A percentile compares a stretch with the other conserved stretches of the same genome.
These are phyloP conservation scores for Anarhynchus alexandrinus DNA, from an alignment of 2,113 vertebrate genomes.

Conservation along the genomic window DNA sequence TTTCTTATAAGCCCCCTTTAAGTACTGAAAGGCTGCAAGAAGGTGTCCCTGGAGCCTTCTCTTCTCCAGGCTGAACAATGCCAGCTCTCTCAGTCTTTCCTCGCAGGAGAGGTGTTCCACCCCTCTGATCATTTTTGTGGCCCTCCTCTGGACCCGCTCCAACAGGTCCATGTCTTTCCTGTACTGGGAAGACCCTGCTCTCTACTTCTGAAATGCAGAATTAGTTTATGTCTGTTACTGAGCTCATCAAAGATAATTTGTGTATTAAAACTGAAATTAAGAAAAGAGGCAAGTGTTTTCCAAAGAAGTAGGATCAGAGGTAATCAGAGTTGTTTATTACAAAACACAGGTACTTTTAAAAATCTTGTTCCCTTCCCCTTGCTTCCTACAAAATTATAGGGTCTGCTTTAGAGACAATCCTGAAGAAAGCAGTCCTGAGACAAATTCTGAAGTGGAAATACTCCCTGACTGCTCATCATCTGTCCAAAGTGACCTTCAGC, in stretches of 20 bases:
- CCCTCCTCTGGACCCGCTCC: neutral
- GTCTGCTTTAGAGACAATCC: neutral
- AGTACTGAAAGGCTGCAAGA: neutral
- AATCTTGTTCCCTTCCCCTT: neutral
- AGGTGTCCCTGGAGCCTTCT: neutral
- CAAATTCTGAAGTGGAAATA: neutral
- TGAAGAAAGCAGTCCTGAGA: neutral
- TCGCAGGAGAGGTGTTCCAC: neutral
- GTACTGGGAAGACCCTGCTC: neutral
- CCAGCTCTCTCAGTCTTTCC: neutral
- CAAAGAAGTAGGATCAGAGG: neutral
- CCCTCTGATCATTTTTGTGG: neutral
- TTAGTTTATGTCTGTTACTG: neutral
- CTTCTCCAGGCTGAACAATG: neutral
- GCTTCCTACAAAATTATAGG: neutral
- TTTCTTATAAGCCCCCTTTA: neutral
- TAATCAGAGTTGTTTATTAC: neutral
- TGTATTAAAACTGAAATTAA: neutral
- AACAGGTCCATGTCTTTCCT: neutral
- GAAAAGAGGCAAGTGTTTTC: neutral
- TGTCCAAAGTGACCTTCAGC: neutral
- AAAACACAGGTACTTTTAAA: neutral
- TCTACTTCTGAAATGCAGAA: neutral
- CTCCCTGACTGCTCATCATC: neutral
- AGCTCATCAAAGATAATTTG: neutral